phyloP scores from a whole-genome alignment of 2,113 vertebrate species.

The Scortum barcoo region DNA sequence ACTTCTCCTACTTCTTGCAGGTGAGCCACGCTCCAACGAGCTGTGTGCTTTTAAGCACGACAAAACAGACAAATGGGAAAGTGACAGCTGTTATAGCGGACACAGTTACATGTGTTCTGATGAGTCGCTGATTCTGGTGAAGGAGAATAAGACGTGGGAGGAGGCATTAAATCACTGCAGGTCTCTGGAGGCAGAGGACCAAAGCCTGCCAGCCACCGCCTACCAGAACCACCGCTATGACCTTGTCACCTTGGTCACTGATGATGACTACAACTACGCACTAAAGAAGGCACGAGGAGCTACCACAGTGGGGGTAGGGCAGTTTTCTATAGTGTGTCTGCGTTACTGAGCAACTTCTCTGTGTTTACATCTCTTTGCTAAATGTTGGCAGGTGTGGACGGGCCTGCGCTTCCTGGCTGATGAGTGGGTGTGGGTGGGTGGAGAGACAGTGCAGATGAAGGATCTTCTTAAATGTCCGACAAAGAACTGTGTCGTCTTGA shows the following conservation, averaged over 20 bases:
- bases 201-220: background rate
- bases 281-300: background rate
- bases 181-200: background rate
- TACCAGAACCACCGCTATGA: slow-evolving; percentile 27
- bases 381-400: slow-evolving; percentile 32
- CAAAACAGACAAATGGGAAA: fast-evolving
- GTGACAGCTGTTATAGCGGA: fast-evolving
- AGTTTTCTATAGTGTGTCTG: background rate
- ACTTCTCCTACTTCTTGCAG: background rate
- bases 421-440: slow-evolving; percentile 26
- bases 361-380: background rate
- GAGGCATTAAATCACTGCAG: slow-evolving; percentile 48
- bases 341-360: background rate
- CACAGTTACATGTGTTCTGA: background rate
- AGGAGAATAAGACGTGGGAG: slow-evolving; percentile 45
- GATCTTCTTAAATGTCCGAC: background rate
- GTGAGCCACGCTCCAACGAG: fast-evolving
- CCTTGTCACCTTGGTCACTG: slow-evolving; percentile 33
- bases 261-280: slow-evolving; percentile 6
- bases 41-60: background rate
- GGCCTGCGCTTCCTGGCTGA: slow-evolving; percentile 49
- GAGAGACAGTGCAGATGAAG: background rate
- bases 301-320: slow-evolving; percentile 9
- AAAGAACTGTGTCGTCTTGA: background rate
- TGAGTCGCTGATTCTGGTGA: slow-evolving; percentile 41